Evolutionary conservation across 2,888 invertebrate genomes (phyloP), one percentile per base, ranked within the genome.

Genomic region (Cheilosia urbana): DNA sequence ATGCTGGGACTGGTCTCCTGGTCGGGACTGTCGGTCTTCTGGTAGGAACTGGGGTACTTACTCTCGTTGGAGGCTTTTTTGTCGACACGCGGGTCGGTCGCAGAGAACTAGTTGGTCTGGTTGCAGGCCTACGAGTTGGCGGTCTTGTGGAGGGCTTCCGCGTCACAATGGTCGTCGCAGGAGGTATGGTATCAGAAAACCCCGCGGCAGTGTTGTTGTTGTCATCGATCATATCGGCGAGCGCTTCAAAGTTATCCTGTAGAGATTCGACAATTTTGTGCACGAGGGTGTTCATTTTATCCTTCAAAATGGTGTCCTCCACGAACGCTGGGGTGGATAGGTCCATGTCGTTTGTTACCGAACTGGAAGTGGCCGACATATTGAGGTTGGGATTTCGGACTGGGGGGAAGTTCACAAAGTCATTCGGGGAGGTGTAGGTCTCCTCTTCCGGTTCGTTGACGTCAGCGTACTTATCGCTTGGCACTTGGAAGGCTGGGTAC

Each of bases 371-470:
- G 0, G 94, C 92, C 0, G 96, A 95, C 88, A 95, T 94, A 85
- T 97, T 97, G 0, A 96, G 92, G 92, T 96, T 95, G 0, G 97
- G 97, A 91, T 97, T 96, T 58, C 97, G 94, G 0, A 97, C 97
- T 0, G 97, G 97, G 17, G 97, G 97, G 93, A 97, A 97, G 88
- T 96, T 96, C 42, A 95, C 95, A 24, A 95, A 92, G 84, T 96
- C 95, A 89, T 96, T 95, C 0, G 94, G 93, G 0, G 95, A 94
- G 0, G 96, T 95, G 87, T 95, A 95, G 7, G 94, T 93, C 88
- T 95, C 95, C 49, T 91, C 90, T 79, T 90, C 89, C n/a, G 88
- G 88, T 7, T 89, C 49, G n/a, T 88, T 89, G 0, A 89, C 63
- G 58, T 90, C 91, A 55, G 90, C 90, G 40, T 83, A 87, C 15